Base-by-base conservation (phyloP, 2,888 invertebrate genomes). In the Polietes domitor region DNA sequence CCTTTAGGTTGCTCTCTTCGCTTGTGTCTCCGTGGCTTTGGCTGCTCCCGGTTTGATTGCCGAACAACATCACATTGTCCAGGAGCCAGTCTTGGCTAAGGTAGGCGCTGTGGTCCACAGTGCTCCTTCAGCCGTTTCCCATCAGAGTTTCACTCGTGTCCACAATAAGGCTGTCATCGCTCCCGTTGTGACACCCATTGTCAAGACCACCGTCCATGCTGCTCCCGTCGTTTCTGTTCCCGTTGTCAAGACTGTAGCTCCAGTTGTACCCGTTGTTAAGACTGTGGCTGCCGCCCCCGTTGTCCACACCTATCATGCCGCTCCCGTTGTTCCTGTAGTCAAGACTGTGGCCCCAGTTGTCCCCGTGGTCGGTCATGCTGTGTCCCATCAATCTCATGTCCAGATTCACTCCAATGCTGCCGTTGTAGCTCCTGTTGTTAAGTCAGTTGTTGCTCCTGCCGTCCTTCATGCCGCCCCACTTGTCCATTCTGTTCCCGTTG, bases 101-200 rank as follows among this genome's bases (percentile, higher is more conserved):
- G 88, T 92, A n/a, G 91, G 90, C 43, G 85, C 88, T 28, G 87
- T 90, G 17, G 89, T 92, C 0, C 90, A 91, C 75, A 87, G 88
- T 32, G 93, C 93, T 88, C 93, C 85, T 19, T 85, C 89, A 7
- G 92, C 94, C 2, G 92, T 94, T 0, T 94, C 94, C 12, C 94
- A 94, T 80, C 94, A 94, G 87, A 93, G 94, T 73, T 93, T 94
- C 32, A 89, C 93, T 0, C 93, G 93, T 83, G 89, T 93, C n/a
- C 93, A 91, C 76, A 92, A 92, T 55, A 92, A 93, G 1, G 93
- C 93, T 19, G 92, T 93, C 0, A 87, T 85, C 21, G n/a, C 81
- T 9, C 85, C 83, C 4, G 78, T 87, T 76, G 58, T 86, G 0
- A 75, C 85, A 6, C 86, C 88, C 0, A 88, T 89, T n/a, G 89